Evolutionary conservation across 2,888 invertebrate genomes (phyloP).

Genomic region (Acrobasis suavella): DNA sequence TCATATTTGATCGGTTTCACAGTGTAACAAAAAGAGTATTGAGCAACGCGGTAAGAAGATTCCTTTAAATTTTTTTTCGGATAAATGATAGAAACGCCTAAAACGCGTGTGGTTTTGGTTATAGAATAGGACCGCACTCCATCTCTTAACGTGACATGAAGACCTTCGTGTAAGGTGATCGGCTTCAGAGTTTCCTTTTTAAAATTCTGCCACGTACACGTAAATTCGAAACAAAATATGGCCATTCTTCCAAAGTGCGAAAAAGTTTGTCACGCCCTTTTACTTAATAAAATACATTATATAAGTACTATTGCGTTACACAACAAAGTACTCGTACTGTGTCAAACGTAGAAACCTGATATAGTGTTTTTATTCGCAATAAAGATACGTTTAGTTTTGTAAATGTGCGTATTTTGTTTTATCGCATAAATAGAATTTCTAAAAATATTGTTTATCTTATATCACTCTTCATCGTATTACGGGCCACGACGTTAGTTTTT

Average conservation of each 20-base stretch:
- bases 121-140: too few species aligned
- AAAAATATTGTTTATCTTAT: too few species aligned
- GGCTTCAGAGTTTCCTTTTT: not conserved
- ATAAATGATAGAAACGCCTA: too few species aligned
- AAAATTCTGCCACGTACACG: not conserved
- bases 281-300: not conserved
- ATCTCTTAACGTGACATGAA: too few species aligned
- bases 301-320: not conserved
- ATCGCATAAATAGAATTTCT: not conserved
- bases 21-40: not conserved
- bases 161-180: too few species aligned
- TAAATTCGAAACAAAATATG: not conserved
- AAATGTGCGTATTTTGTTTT: not conserved
- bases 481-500: too few species aligned
- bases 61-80: too few species aligned
- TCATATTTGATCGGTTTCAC: constrained; percentile 1
- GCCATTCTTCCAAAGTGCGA: not conserved
- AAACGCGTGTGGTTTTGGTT: too few species aligned
- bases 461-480: too few species aligned
- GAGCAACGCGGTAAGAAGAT: too few species aligned
- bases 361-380: not conserved
- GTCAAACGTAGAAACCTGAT: constrained; percentile 2
- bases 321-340: not conserved
- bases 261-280: not conserved
- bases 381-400: constrained; percentile 2